Evolutionary conservation across 2,113 vertebrate genomes (phyloP).

Genomic region (Furnarius figulus): DNA sequence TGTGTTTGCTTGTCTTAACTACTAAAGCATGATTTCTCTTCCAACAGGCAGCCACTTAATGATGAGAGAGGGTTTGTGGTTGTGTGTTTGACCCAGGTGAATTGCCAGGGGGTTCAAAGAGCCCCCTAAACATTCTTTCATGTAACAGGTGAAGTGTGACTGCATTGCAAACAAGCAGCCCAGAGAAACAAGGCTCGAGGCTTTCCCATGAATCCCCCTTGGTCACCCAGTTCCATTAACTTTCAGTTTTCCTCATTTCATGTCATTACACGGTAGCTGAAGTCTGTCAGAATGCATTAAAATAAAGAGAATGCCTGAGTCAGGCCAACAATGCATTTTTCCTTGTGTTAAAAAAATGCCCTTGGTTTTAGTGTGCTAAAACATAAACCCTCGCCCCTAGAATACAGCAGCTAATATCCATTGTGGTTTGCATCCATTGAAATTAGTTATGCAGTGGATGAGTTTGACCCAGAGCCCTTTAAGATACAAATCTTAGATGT

Average conservation of each 20-base stretch:
- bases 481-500: neutral
- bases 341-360: neutral
- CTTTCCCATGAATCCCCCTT: neutral
- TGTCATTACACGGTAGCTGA: neutral
- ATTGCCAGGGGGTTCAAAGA: neutral
- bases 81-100: neutral
- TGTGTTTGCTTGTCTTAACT: neutral
- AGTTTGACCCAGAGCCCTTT: neutral
- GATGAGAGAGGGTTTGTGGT: neutral
- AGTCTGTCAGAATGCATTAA: constrained; percentile 15
- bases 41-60: neutral
- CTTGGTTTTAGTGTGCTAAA: neutral
- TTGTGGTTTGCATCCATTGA: neutral
- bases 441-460: neutral
- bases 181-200: neutral
- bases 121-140: neutral
- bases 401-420: neutral
- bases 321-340: neutral
- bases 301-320: neutral
- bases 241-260: neutral
- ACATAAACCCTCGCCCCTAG: neutral
- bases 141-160: neutral
- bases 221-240: neutral
- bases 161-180: neutral
- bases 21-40: neutral